Evolutionary conservation across 2,888 invertebrate genomes (phyloP).

Genomic region (Drosophila ustulata): DNA sequence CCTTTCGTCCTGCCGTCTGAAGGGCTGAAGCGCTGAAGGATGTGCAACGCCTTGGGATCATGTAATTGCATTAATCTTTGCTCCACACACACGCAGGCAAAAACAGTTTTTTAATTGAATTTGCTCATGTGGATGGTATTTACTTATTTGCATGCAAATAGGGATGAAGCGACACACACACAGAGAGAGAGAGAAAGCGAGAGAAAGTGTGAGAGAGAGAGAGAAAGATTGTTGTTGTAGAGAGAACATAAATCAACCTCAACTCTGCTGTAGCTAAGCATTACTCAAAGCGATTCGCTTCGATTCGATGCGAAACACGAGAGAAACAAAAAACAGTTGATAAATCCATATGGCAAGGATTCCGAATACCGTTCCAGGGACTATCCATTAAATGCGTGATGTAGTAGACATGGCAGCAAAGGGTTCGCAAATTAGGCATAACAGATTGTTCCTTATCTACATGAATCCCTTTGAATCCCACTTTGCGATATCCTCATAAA

Average conservation of each 20-base stretch:
- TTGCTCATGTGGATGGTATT: constrained; percentile 35
- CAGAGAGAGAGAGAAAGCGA: neutral
- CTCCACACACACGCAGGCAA: constrained; percentile 24
- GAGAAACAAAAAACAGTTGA: neutral
- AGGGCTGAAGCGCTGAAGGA: constrained; percentile 12
- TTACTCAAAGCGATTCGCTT: constrained; percentile 32
- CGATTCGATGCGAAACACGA: constrained; percentile 4
- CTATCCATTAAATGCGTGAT: no score
- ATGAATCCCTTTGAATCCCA: no score
- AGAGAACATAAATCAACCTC: constrained; percentile 44
- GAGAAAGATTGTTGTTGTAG: neutral
- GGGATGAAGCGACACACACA: constrained; percentile 28
- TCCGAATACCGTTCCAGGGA: constrained; percentile 11
- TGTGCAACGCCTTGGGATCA: constrained; percentile 51
- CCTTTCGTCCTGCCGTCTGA: constrained; percentile 5
- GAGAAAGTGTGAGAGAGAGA: constrained; percentile 4
- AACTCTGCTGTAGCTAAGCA: constrained; percentile 34
- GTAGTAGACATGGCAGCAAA: no score
- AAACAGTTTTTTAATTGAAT: constrained; percentile 72
- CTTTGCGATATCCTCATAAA: no score
- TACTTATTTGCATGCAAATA: constrained; percentile 56
- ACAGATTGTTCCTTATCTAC: no score
- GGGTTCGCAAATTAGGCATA: no score
- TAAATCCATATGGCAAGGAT: neutral
- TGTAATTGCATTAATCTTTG: constrained; percentile 70